A percentile compares a stretch with the other conserved stretches of the same genome.
phyloP scores from a whole-genome alignment of 2,888 invertebrate species.

The Anarsia innoxiella region DNA sequence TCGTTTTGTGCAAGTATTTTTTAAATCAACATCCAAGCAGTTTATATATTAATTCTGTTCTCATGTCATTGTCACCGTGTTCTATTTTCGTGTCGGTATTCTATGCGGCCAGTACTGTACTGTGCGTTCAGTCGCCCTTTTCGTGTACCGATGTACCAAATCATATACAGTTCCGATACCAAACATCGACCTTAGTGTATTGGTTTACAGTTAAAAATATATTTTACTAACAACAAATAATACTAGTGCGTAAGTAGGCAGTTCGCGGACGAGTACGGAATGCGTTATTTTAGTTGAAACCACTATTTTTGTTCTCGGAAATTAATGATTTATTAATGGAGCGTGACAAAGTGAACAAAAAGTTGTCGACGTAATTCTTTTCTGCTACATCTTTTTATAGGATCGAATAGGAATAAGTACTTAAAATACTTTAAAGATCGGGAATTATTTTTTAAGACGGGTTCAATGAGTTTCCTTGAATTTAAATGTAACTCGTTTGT shows the following conservation, averaged over 20 bases:
- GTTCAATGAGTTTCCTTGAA: constrained; percentile 52
- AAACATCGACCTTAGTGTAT: constrained; percentile 16
- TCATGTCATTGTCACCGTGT: constrained; percentile 44
- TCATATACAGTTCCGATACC: constrained; percentile 7
- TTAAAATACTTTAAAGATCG: no score
- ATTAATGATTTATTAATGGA: constrained; percentile 24
- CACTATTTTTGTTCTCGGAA: constrained; percentile 24
- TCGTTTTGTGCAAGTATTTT: no score
- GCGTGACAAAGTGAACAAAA: background rate
- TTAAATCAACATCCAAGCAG: no score
- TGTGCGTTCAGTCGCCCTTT: constrained; percentile 35
- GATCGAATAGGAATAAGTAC: no score
- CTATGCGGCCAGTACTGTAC: constrained; percentile 32
- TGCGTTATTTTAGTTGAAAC: constrained; percentile 24
- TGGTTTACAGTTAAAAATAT: background rate
- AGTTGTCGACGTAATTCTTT: background rate
- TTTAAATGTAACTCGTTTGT: constrained; percentile 34
- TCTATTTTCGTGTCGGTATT: constrained; percentile 42
- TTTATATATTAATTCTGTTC: no score
- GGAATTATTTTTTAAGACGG: constrained; percentile 11
- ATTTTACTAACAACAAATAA: background rate
- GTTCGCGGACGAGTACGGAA: background rate
- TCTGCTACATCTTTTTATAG: no score
- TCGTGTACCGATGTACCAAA: constrained; percentile 24
- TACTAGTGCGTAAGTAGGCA: background rate